Evolutionary conservation across 2,113 vertebrate genomes (phyloP).

Genomic region (cat (Felis catus)): F.catus_Fca126_mat1.0 CM031416.1:132458501-132459000

Average conservation of each 20-base stretch:
- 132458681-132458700: not conserved
- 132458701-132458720: not conserved
- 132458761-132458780: not conserved
- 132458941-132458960: not conserved
- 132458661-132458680: not conserved
- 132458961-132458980: not conserved
- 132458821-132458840: not conserved
- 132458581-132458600: not conserved
- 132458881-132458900: conserved; percentile 16
- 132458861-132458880: not conserved
- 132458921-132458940: not conserved
- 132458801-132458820: not conserved
- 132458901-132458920: not conserved
- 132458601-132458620: not conserved
- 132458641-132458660: not conserved
- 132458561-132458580: not conserved
- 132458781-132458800: not conserved
- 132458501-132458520: not conserved
- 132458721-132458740: not conserved
- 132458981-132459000: not conserved
- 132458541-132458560: not conserved
- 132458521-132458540: not conserved
- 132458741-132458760: not conserved
- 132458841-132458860: not conserved
- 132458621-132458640: not conserved